These are phyloP conservation scores for Ageneiosus marmoratus DNA, from an alignment of 2,113 vertebrate species.

Conservation along the genomic window DNA sequence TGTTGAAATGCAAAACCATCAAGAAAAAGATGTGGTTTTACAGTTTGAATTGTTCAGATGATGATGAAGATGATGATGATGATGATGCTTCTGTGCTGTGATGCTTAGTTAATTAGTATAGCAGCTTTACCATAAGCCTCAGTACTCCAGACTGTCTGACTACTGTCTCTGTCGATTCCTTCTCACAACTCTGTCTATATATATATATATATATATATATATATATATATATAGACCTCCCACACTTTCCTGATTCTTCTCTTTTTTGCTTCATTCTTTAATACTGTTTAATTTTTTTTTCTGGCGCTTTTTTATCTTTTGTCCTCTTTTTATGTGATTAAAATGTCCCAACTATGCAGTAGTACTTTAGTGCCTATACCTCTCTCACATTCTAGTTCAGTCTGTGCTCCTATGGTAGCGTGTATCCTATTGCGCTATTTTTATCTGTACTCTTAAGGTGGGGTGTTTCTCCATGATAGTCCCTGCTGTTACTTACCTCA, in stretches of 20 bases:
- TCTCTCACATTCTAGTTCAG: background rate
- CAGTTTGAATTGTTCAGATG: conserved; percentile 21
- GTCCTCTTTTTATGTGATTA: background rate
- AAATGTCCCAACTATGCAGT: conserved; percentile 30
- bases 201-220: background rate
- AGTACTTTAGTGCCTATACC: conserved; percentile 27
- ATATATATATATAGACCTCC: background rate
- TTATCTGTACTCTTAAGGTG: conserved; percentile 36
- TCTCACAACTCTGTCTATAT: background rate
- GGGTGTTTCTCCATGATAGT: conserved; percentile 40
- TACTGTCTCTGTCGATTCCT: conserved; percentile 8
- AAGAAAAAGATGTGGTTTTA: conserved; percentile 6
- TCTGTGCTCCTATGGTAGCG: conserved; percentile 15
- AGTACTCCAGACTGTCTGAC: conserved; percentile 2
- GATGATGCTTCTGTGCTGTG: conserved; percentile 16
- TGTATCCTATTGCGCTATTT: conserved; percentile 42
- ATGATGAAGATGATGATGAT: conserved; percentile 16
- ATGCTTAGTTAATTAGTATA: conserved; percentile 38
- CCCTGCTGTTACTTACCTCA: conserved; percentile 51
- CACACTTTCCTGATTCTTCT: background rate
- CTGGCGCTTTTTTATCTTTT: conserved; percentile 12
- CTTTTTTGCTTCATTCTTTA: background rate
- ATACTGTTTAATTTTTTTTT: background rate
- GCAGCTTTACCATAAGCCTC: conserved; percentile 21
- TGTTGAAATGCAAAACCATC: background rate